These are phyloP conservation scores for Sphenopsis melanotis DNA, from an alignment of 2,797 vertebrate genomes.

Conservation along the genomic window DNA sequence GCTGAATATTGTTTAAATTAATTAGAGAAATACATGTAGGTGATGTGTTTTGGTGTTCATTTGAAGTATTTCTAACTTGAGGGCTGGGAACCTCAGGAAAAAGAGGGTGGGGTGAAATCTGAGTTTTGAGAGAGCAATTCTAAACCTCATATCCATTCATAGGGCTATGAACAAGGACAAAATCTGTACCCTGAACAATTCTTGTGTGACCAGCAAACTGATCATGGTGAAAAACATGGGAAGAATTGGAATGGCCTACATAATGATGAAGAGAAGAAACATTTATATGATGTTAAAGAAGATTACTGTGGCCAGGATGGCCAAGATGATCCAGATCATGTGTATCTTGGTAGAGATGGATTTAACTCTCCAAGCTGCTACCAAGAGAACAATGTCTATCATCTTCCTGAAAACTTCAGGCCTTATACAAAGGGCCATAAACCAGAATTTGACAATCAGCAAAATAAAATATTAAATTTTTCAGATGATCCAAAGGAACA, in stretches of 20 bases:
- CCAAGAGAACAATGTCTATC: conserved; percentile 68
- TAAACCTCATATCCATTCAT: neutral
- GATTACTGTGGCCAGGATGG: conserved; percentile 63
- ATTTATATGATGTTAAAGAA: conserved; percentile 70
- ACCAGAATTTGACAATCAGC: conserved; percentile 65
- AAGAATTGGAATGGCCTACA: conserved; percentile 74
- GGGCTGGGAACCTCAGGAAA: neutral
- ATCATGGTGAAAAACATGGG: conserved; percentile 57
- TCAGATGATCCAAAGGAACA: conserved; percentile 70
- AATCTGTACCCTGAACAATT: conserved; percentile 69
- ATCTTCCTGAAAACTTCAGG: conserved; percentile 74
- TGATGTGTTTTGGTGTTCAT: neutral
- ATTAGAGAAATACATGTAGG: neutral
- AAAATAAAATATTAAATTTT: conserved; percentile 60
- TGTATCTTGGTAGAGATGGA: conserved; percentile 70
- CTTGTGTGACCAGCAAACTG: conserved; percentile 65
- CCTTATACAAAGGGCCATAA: conserved; percentile 63
- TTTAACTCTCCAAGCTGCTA: conserved; percentile 72
- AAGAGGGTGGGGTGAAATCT: neutral
- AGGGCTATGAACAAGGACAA: conserved; percentile 70
- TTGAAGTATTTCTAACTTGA: neutral
- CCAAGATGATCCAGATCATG: conserved; percentile 68
- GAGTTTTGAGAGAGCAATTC: neutral
- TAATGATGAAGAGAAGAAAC: conserved; percentile 55
- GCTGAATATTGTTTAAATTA: neutral